Base-by-base conservation (phyloP, 1,140 invertebrate species). In the Akabosia matsudoensis region DNA sequence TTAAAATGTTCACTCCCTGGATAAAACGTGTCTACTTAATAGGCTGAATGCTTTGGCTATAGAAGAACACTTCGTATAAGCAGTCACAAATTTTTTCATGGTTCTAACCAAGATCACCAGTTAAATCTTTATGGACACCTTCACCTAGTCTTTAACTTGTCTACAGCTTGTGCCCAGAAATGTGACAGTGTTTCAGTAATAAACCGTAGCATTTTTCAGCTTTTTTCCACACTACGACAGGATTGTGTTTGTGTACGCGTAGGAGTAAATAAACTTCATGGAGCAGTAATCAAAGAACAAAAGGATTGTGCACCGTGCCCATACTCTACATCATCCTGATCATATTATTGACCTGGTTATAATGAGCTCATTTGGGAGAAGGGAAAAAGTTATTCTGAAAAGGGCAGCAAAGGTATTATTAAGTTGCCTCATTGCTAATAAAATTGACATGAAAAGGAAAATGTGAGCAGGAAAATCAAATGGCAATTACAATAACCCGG, bases 371-470 rank as follows among this genome's bases (percentile, higher is more conserved):
- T 45, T 45, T 45, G 18, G 37, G 37, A 45, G 37, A 45, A 45
- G 37, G 37, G 37, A 45, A 45, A n/a, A 45, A 10, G 37, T 18
- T 22, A 7, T 22, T 13, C 7, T 24, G 54, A 61, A 61, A 61
- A 22, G 24, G 14, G n/a, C 54, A 61, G 18, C 54, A 61, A 22
- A n/a, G 14, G 24, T 61, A 61, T 61, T 61, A 61, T 61, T 16
- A 22, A 22, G 54, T 61, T 61, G 13, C 54, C 54, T 61, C 54
- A 61, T 61, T 22, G 54, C 54, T 61, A 61, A 61, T 61, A 61
- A 61, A 61, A 16, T 14, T 61, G 54, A 61, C 54, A 61, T 13
- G 7, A 22, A 22, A 24, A 22, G 14, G 54, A 61, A 61, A 61
- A 61, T 18, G 37, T 10, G 54, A 61, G 45, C 45, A n/a, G 54